phyloP scores from a whole-genome alignment of 2,888 invertebrate genomes.

The Apodemia mormo region DNA sequence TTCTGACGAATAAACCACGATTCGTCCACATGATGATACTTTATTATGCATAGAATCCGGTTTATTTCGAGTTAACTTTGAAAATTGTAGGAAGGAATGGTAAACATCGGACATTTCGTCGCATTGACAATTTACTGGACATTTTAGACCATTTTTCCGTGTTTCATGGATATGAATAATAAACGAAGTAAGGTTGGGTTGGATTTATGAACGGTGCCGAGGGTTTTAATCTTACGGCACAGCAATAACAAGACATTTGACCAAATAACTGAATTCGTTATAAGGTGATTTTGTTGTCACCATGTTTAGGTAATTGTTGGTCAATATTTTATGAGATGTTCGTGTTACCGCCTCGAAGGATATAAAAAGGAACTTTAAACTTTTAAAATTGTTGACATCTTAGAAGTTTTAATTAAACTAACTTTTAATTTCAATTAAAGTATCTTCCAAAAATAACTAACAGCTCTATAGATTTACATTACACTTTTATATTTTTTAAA shows the following conservation, averaged over 20 bases:
- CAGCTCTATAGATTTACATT: too few species aligned
- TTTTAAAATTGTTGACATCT: too few species aligned
- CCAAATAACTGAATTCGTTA: slow-evolving; percentile 78
- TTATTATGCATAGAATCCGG: slow-evolving; percentile 77
- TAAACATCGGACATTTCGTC: slow-evolving; percentile 28
- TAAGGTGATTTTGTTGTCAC: slow-evolving; percentile 61
- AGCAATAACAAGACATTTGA: slow-evolving; percentile 79
- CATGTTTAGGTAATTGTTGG: background rate
- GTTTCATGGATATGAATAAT: slow-evolving; percentile 68
- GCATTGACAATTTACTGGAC: slow-evolving; percentile 64
- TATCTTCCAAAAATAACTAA: too few species aligned
- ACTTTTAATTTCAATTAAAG: too few species aligned
- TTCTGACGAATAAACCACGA: slow-evolving; percentile 65
- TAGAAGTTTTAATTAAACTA: too few species aligned
- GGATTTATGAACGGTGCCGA: slow-evolving; percentile 77
- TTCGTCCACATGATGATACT: slow-evolving; percentile 72
- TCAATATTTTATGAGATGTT: slow-evolving; percentile 35
- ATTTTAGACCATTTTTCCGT: slow-evolving; percentile 67
- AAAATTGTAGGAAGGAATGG: slow-evolving; percentile 56
- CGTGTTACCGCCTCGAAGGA: too few species aligned
- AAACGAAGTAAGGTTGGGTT: slow-evolving; percentile 64
- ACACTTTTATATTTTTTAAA: too few species aligned
- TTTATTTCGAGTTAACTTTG: slow-evolving; percentile 70
- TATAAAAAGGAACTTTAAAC: too few species aligned
- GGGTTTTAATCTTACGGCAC: slow-evolving; percentile 76